Evolutionary conservation across 2,113 vertebrate genomes (phyloP).

Genomic region (Plestiodon gilberti): DNA sequence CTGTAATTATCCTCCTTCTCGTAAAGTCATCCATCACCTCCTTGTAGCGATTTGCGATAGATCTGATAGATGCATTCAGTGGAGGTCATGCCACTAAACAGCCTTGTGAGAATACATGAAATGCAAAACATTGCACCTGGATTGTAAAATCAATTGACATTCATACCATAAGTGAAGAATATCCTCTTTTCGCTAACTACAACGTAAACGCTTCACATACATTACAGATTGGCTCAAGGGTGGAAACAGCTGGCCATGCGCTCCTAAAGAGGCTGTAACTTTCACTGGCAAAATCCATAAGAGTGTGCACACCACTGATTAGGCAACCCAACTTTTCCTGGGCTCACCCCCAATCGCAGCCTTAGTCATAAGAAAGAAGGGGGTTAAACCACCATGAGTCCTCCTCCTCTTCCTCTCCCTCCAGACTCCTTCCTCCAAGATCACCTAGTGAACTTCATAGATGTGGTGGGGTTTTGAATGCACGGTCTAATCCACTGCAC

Average conservation of each 20-base stretch:
- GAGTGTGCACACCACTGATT: too few species aligned
- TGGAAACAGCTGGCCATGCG: background rate
- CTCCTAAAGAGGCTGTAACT: background rate
- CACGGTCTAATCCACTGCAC: too few species aligned
- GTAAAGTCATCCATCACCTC: background rate
- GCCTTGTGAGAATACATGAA: background rate
- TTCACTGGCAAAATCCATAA: background rate
- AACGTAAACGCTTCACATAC: background rate
- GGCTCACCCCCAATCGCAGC: too few species aligned
- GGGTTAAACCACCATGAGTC: too few species aligned
- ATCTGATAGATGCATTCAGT: background rate
- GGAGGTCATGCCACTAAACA: background rate
- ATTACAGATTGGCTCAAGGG: background rate
- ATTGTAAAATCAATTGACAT: slow-evolving; percentile 1
- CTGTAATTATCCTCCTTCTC: background rate
- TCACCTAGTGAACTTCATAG: too few species aligned
- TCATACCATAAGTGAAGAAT: background rate
- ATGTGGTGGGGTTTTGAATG: too few species aligned
- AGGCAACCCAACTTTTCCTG: too few species aligned
- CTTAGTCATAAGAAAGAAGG: too few species aligned
- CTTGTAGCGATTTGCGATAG: background rate
- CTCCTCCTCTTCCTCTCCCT: too few species aligned
- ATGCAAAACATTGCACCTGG: slow-evolving; percentile 14
- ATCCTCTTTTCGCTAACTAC: slow-evolving; percentile 20
- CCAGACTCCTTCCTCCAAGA: too few species aligned